These are phyloP conservation scores for Planococcus citri DNA, from an alignment of 1,140 invertebrate species.

Conservation along the genomic window DNA sequence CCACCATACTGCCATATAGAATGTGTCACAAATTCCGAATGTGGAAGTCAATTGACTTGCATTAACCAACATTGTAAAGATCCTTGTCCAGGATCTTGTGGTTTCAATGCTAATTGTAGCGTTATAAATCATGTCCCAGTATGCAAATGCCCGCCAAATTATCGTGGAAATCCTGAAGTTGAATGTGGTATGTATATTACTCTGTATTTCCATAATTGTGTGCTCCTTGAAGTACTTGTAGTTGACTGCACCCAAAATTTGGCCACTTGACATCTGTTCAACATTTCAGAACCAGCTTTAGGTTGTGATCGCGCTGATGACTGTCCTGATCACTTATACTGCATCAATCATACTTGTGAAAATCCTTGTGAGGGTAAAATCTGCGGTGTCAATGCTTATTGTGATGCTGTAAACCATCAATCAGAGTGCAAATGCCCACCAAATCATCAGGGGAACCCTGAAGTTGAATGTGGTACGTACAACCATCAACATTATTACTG, in stretches of 20 bases:
- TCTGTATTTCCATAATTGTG: no score
- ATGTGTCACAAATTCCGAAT: slow-evolving; percentile 64
- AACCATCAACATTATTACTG: not conserved
- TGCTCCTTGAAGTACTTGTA: no score
- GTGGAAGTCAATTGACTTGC: slow-evolving; percentile 65
- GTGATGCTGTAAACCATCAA: slow-evolving; percentile 55
- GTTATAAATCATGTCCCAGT: slow-evolving; percentile 74
- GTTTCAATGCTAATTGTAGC: slow-evolving; percentile 69
- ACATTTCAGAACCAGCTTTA: no score
- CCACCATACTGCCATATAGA: slow-evolving; percentile 36
- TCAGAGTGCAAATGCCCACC: slow-evolving; percentile 53
- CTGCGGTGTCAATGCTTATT: slow-evolving; percentile 60
- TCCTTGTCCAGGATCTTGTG: slow-evolving; percentile 67
- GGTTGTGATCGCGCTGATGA: no score
- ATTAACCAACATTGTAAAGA: slow-evolving; percentile 65
- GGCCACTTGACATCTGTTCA: no score
- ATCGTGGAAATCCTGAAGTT: slow-evolving; percentile 72
- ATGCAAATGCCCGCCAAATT: slow-evolving; percentile 60
- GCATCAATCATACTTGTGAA: slow-evolving; percentile 60
- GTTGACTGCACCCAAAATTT: no score
- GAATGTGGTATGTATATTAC: no score
- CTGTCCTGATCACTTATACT: no score
- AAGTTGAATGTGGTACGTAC: slow-evolving; percentile 48
- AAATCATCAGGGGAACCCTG: slow-evolving; percentile 64
- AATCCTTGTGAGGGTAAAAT: slow-evolving; percentile 68